phyloP scores from a whole-genome alignment of 2,113 vertebrate species.

The Eira barbara region DNA sequence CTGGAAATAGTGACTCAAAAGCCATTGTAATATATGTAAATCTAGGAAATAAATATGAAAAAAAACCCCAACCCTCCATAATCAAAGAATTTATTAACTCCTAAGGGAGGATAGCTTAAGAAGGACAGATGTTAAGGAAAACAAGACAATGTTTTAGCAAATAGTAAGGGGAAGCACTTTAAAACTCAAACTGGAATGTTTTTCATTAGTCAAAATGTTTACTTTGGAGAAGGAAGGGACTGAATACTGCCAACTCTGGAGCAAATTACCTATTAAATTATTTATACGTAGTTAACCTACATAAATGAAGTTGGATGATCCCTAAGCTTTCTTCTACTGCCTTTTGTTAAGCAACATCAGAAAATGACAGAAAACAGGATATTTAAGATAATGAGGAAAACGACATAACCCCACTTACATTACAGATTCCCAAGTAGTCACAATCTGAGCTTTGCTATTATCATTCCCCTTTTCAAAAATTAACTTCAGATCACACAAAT shows the following conservation, averaged over 20 bases:
- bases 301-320: background rate
- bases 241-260: background rate
- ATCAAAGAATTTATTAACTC: background rate
- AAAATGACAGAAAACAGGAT: background rate
- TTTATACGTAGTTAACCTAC: background rate
- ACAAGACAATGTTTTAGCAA: background rate
- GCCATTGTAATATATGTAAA: background rate
- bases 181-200: background rate
- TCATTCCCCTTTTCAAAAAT: background rate
- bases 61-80: background rate
- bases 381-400: background rate
- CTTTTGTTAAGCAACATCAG: background rate
- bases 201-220: background rate
- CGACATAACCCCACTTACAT: background rate
- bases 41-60: background rate
- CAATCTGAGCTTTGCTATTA: background rate
- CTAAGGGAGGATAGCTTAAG: background rate
- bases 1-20: background rate
- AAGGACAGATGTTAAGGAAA: constrained; percentile 25
- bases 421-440: background rate
- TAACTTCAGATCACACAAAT: background rate
- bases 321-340: background rate
- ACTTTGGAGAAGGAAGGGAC: background rate
- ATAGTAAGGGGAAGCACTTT: background rate
- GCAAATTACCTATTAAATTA: background rate